Evolutionary conservation across 92 coral and sea anemone genomes (phyloP).

Genomic region (Phenganax stokvisi): DNA sequence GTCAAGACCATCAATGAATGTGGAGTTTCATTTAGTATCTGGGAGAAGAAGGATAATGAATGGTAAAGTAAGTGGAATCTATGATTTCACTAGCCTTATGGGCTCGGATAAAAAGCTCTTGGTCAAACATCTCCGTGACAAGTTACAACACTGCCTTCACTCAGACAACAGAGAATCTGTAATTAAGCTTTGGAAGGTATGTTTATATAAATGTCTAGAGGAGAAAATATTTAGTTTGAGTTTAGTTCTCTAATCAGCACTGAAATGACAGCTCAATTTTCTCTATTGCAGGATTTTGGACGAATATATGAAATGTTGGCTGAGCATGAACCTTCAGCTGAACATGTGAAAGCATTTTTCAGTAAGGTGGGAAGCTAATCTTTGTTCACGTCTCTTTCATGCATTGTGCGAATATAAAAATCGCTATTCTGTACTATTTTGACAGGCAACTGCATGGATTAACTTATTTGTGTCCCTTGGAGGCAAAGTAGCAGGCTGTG

Average conservation of each 20-base stretch:
- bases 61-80: constrained; percentile 21
- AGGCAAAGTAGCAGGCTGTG: constrained; percentile 26
- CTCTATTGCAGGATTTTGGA: neutral
- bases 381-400: neutral
- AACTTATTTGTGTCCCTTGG: constrained; percentile 25
- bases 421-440: no score
- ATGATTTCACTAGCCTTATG: constrained; percentile 22
- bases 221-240: no score
- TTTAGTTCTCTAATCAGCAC: no score
- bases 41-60: constrained; percentile 25
- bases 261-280: neutral
- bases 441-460: constrained; percentile 28
- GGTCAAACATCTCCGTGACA: constrained; percentile 17
- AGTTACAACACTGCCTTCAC: constrained; percentile 9
- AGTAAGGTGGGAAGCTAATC: constrained; percentile 2
- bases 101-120: neutral
- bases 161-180: constrained; percentile 7
- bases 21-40: constrained; percentile 23
- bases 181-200: constrained; percentile 8
- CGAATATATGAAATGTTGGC: constrained; percentile 19
- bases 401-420: neutral
- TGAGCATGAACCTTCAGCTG: neutral
- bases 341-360: constrained; percentile 6
- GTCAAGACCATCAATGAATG: constrained; percentile 33
- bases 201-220: no score